A percentile compares a stretch with the other conserved stretches of the same genome.
Evolutionary conservation across 2,888 invertebrate species (phyloP).

Genomic region (Lasioglossum oenotherae): DNA sequence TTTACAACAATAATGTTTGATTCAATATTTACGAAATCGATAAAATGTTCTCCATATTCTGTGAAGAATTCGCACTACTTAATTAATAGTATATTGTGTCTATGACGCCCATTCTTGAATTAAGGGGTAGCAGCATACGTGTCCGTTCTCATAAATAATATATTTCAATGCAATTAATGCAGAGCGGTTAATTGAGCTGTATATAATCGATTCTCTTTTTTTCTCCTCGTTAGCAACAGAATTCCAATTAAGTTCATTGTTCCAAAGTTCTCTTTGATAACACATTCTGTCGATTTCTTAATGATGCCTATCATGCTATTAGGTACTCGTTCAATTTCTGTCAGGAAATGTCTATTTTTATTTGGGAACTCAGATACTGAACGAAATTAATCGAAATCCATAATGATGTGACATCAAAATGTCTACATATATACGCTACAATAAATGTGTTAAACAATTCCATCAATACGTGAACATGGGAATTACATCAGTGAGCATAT

Average conservation of each 20-base stretch:
- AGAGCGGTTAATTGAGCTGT: not conserved
- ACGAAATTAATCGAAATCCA: not conserved
- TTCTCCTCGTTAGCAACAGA: constrained; percentile 1
- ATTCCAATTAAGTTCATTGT: not conserved
- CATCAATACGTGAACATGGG: not conserved
- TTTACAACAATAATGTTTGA: no score
- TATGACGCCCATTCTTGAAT: no score
- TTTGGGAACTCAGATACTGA: not conserved
- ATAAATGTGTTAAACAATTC: not conserved
- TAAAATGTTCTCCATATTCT: no score
- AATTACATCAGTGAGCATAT: not conserved
- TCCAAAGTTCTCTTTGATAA: not conserved
- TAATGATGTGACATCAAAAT: not conserved
- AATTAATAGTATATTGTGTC: no score
- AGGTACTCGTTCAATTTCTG: not conserved
- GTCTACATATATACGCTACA: not conserved
- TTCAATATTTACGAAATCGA: no score
- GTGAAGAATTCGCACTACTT: no score
- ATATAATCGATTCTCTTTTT: not conserved
- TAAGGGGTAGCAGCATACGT: not conserved
- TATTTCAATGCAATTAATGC: not conserved
- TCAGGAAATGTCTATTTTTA: not conserved
- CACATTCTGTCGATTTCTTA: not conserved
- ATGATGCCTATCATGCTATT: not conserved
- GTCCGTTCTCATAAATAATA: not conserved